Conservation (phyloP, 2,888 invertebrate species). For the Drosophila robusta region DNA sequence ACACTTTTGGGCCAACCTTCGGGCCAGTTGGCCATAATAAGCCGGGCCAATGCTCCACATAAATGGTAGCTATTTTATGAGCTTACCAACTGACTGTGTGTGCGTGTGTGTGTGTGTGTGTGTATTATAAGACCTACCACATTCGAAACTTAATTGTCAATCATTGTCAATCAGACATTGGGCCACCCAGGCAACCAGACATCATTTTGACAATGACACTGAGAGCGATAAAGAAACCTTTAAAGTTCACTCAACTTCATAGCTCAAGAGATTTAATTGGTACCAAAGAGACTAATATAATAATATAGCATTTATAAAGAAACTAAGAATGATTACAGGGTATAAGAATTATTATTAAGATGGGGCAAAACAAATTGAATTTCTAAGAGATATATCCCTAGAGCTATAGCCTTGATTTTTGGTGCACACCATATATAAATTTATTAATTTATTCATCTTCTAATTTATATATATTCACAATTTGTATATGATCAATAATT, state of each 20-base stretch:
- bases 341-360: background rate
- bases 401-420: too few species aligned
- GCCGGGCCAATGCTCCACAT: constrained; percentile 65
- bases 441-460: too few species aligned
- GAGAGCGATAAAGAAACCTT: constrained; percentile 61
- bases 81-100: constrained; percentile 12
- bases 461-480: too few species aligned
- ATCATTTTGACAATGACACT: constrained; percentile 63
- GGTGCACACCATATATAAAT: too few species aligned
- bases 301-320: too few species aligned
- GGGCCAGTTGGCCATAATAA: constrained; percentile 63
- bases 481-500: too few species aligned
- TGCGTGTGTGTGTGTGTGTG: constrained; percentile 8
- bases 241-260: constrained; percentile 69
- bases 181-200: constrained; percentile 63
- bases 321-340: background rate
- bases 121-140: constrained; percentile 42
- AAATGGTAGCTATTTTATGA: constrained; percentile 56
- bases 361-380: too few species aligned
- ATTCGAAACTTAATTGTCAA: constrained; percentile 68
- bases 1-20: constrained; percentile 43
- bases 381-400: too few species aligned
- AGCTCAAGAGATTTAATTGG: constrained; percentile 55
- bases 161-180: constrained; percentile 66
- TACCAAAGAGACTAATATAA: constrained; percentile 3